Conservation (phyloP, 2,888 invertebrate species). For the Drosophila engyochracea region DNA sequence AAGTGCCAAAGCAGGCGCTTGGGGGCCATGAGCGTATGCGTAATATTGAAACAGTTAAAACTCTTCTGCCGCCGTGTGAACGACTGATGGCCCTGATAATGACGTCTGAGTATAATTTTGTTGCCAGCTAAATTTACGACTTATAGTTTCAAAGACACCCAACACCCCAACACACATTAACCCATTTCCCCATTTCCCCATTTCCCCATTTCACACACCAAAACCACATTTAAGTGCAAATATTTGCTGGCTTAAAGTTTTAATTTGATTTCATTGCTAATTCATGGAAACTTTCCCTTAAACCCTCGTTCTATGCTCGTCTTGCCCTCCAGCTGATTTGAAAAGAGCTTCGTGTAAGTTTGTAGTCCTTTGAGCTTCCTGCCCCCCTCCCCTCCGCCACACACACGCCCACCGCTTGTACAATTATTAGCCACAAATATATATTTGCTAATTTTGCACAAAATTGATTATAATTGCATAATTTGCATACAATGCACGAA, state of each 20-base stretch:
- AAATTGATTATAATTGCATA: conserved; percentile 69
- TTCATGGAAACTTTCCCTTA: conserved; percentile 27
- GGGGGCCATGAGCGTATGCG: conserved; percentile 35
- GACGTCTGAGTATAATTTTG: conserved; percentile 55
- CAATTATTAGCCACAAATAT: conserved; percentile 37
- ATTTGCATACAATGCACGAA: conserved; percentile 68
- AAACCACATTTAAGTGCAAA: conserved; percentile 53
- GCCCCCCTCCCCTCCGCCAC: not conserved
- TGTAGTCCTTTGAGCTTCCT: not conserved
- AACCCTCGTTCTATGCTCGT: not conserved
- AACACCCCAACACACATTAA: not conserved
- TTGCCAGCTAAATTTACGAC: conserved; percentile 44
- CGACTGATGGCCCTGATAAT: conserved; percentile 51
- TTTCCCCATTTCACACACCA: not conserved
- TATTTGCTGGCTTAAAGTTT: conserved; percentile 59
- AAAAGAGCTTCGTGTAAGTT: not conserved
- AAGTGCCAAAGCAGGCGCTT: not conserved
- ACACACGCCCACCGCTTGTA: not conserved
- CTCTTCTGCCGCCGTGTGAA: conserved; percentile 39
- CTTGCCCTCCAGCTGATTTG: not conserved
- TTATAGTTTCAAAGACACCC: conserved; percentile 22
- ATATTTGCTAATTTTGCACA: conserved; percentile 65
- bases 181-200: not conserved
- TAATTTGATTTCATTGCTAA: conserved; percentile 63
- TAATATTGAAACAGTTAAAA: conserved; percentile 53